Percentiles rank a stretch among this genome's conserved stretches.
Evolutionary conservation across 2,797 vertebrate species (phyloP).

Genomic region (Buphagus erythrorhynchus): DNA sequence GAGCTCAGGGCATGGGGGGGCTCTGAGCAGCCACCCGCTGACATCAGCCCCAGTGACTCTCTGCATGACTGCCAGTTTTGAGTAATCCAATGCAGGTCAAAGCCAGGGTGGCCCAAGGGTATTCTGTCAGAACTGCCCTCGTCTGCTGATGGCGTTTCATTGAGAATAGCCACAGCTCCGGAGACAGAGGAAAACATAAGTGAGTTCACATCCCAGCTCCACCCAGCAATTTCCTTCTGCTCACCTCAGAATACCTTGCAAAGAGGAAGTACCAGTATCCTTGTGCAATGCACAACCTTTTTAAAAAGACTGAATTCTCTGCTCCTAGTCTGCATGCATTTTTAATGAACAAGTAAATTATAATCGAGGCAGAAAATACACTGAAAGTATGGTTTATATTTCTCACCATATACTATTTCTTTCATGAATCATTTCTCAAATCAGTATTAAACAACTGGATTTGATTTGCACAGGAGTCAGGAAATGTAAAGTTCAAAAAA

Average conservation of each 20-base stretch:
- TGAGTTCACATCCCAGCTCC: background rate
- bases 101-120: background rate
- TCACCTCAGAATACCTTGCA: background rate
- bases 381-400: slow-evolving; percentile 8
- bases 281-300: background rate
- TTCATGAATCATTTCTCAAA: slow-evolving; percentile 51
- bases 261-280: background rate
- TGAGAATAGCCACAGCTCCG: background rate
- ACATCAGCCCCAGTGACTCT: background rate
- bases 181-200: background rate
- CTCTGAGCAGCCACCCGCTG: background rate
- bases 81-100: background rate
- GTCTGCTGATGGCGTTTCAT: background rate
- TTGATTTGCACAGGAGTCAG: slow-evolving; percentile 69
- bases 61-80: background rate
- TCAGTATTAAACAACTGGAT: slow-evolving; percentile 32
- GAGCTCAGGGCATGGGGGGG: accelerated
- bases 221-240: background rate
- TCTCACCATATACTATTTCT: slow-evolving; percentile 21
- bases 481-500: slow-evolving; percentile 68
- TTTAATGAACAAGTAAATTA: slow-evolving; percentile 33
- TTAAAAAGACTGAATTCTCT: background rate
- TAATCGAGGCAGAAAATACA: slow-evolving; percentile 11
- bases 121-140: slow-evolving; percentile 20
- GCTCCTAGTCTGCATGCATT: slow-evolving; percentile 32